Conservation (phyloP, 2,888 invertebrate species). For the Eupithecia exiguata region DNA sequence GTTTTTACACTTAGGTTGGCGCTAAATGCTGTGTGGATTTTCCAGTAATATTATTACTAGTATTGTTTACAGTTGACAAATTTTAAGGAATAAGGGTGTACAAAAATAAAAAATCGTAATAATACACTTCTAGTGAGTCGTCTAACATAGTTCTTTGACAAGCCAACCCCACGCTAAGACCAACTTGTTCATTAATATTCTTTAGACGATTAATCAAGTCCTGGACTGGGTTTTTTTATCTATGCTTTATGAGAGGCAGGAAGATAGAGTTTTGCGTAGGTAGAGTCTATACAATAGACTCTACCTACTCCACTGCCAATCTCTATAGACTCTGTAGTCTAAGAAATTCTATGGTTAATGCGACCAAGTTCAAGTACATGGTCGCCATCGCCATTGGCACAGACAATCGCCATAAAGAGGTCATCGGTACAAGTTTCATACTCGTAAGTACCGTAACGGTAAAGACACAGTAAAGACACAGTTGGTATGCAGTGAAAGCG, state of each 20-base stretch:
- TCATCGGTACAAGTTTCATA: constrained; percentile 34
- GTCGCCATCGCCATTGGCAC: not conserved
- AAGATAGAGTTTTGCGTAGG: not conserved
- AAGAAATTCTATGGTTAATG: not conserved
- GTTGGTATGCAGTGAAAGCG: constrained; percentile 38
- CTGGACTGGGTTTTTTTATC: not conserved
- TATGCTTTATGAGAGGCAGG: not conserved
- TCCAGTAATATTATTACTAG: no score
- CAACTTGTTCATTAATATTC: not conserved
- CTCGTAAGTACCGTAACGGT: constrained; percentile 36
- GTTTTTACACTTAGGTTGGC: not conserved
- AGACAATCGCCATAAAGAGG: constrained; percentile 26
- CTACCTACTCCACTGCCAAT: no score
- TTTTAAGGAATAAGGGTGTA: not conserved
- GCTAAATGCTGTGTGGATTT: no score
- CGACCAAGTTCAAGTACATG: constrained; percentile 3
- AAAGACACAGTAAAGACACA: constrained; percentile 22
- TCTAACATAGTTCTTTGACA: not conserved
- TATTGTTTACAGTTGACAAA: no score
- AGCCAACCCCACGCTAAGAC: not conserved
- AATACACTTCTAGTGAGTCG: not conserved
- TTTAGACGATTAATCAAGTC: not conserved
- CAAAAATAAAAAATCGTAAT: not conserved
- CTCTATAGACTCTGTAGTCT: not conserved
- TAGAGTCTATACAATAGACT: not conserved